Conservation (phyloP, 2,888 invertebrate species). For the Poecilus cupreus region DNA sequence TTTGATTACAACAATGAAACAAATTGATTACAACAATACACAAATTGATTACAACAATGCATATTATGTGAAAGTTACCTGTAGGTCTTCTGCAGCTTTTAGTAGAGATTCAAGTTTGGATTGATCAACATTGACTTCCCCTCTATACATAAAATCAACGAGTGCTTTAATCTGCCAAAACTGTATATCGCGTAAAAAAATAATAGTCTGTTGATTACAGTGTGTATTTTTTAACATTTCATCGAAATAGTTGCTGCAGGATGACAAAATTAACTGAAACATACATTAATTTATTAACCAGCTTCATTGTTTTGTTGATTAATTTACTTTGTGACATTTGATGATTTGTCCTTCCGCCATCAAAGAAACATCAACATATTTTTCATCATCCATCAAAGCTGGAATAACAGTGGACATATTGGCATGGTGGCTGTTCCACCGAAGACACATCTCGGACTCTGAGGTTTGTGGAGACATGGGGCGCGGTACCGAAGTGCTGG, state of each 20-base stretch:
- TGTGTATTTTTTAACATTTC: conserved; percentile 72
- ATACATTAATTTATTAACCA: conserved; percentile 59
- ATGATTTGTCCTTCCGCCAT: conserved; percentile 75
- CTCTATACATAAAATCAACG: conserved; percentile 75
- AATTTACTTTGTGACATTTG: conserved; percentile 75
- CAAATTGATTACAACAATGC: too few relatives aligned
- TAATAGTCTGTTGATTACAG: conserved; percentile 73
- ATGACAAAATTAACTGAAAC: conserved; percentile 74
- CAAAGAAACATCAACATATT: conserved; percentile 76
- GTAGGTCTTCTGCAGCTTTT: conserved; percentile 72
- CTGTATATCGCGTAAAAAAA: conserved; percentile 73
- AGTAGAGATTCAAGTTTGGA: conserved; percentile 72
- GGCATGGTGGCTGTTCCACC: conserved; percentile 76
- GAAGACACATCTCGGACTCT: conserved; percentile 72
- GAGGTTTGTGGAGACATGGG: conserved; percentile 44
- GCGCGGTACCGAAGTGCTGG: neutral
- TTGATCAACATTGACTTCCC: conserved; percentile 74
- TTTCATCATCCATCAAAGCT: conserved; percentile 72
- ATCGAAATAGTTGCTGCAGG: conserved; percentile 75
- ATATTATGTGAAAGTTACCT: too few relatives aligned
- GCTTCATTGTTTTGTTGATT: neutral
- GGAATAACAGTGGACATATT: conserved; percentile 76
- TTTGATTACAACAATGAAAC: too few relatives aligned
- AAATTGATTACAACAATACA: too few relatives aligned
- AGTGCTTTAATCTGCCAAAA: conserved; percentile 74